Base-by-base conservation (phyloP, 2,888 invertebrate genomes). In the Eurytoma adleriae region DNA sequence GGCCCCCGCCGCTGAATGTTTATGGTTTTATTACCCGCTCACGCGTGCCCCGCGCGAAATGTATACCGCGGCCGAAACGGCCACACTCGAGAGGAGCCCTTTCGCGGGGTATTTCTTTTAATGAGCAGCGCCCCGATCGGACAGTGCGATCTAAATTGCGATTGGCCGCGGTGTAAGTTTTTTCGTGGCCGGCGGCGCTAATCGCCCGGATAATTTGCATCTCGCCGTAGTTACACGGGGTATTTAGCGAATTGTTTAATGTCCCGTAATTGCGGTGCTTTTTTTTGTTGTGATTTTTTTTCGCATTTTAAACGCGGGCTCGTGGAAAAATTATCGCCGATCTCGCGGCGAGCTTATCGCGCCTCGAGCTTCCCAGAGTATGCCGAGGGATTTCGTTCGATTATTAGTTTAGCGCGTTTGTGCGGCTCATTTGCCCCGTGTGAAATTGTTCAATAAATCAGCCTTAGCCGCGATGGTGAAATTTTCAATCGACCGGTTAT, bases 11-110 rank as follows among this genome's bases (percentile, higher is more conserved):
- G 59, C 64, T 62, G 64, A 77, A 70, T 52, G 68, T 54, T 79
- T 73, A 75, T 71, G 77, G 54, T 80, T 73, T 77, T 80, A 80
- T 80, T 80, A 69, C 77, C 27, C 27, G 77, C 56, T 80, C 80
- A 80, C 77, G 80, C 73, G 80, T 75, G 56, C 30, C 54, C n/a
- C 27, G 40, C 16, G 40, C 14, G 20, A 56, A 66, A 30, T 56
- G 66, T 40, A 57, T 54, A 52, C 18, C 30, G 50, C 48, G 20
- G 67, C 40, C 50, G 57, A 16, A 56, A 57, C 27, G 5, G 24
- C 68, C 16, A 50, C 50, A 61, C 68, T 30, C 18, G 78, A 72
- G 68, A 78, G 68, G 69, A 73, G 67, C 64, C 79, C 59, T 70
- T 78, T 57, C 78, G 71, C 66, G 30, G 57, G 30, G 66, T 77